These are phyloP conservation scores for Anaspis maculata DNA, from an alignment of 2,888 invertebrate species.

Conservation along the genomic window DNA sequence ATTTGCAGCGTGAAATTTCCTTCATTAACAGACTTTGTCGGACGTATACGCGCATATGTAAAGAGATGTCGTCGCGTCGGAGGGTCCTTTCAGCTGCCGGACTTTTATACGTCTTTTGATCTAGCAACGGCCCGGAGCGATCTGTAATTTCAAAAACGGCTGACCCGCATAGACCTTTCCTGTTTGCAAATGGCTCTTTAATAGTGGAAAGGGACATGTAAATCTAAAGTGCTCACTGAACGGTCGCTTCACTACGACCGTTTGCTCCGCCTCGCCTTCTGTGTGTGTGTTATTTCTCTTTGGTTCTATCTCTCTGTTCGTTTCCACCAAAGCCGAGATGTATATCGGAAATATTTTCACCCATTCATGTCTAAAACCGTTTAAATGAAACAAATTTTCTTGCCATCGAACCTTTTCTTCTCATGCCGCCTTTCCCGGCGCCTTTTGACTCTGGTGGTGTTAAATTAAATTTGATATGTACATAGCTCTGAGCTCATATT, in stretches of 20 bases:
- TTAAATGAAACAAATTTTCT: too few species aligned
- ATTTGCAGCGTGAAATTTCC: conserved; percentile 5
- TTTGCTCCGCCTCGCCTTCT: too few species aligned
- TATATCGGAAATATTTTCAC: too few species aligned
- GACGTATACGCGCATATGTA: conserved; percentile 7
- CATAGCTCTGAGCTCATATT: too few species aligned
- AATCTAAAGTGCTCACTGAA: conserved; percentile 4
- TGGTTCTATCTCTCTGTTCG: too few species aligned
- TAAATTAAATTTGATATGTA: too few species aligned
- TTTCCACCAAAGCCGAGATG: too few species aligned
- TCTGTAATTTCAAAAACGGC: conserved; percentile 16
- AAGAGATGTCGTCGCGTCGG: conserved; percentile 5
- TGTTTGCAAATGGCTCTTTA: conserved; percentile 14
- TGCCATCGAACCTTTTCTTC: too few species aligned
- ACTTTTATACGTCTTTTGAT: conserved; percentile 15
- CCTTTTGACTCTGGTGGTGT: too few species aligned
- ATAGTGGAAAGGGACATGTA: conserved; percentile 10
- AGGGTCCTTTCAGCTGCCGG: conserved; percentile 5
- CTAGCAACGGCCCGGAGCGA: conserved; percentile 5
- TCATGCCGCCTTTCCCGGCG: too few species aligned
- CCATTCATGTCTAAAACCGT: too few species aligned
- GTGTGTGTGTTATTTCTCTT: too few species aligned
- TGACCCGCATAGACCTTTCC: conserved; percentile 12
- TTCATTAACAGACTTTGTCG: conserved; percentile 9
- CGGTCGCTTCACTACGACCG: not conserved